Evolutionary conservation across 2,113 vertebrate species (phyloP).

Genomic region (Corythoichthys intestinalis): DNA sequence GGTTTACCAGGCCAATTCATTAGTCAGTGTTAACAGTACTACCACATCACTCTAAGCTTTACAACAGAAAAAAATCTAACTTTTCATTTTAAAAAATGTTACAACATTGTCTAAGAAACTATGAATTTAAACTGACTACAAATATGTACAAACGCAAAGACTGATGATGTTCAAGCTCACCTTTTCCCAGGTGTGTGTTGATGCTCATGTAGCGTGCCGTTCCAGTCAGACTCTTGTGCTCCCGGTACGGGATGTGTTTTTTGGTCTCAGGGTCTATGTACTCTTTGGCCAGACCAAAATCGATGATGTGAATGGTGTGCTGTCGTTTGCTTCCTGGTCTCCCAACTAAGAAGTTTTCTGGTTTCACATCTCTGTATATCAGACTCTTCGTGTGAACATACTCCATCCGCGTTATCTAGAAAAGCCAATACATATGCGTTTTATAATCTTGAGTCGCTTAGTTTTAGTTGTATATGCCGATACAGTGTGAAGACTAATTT

Average conservation of each 20-base stretch:
- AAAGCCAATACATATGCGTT: not conserved
- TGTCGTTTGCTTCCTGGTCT: constrained; percentile 92
- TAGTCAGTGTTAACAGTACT: not conserved
- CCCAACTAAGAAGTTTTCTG: constrained; percentile 96
- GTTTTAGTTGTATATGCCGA: not conserved
- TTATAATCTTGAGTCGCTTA: not conserved
- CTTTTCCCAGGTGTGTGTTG: constrained; percentile 96
- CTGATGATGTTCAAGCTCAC: constrained; percentile 54
- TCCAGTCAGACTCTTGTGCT: constrained; percentile 98
- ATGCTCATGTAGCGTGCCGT: constrained; percentile 99
- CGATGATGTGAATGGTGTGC: constrained; percentile 97
- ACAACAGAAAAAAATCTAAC: not conserved
- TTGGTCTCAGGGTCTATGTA: constrained; percentile 99
- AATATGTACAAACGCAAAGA: not conserved
- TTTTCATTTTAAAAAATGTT: not conserved
- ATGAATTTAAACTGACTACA: not conserved
- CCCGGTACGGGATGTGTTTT: constrained; percentile 99
- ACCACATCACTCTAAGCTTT: not conserved
- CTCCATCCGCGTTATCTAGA: constrained; percentile 95
- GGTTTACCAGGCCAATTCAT: not conserved
- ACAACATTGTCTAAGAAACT: not conserved
- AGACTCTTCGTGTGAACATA: constrained; percentile 96
- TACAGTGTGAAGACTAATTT: not conserved
- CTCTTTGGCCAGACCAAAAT: constrained; percentile 99
- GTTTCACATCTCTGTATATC: constrained; percentile 97